Evolutionary conservation across 1,140 invertebrate species (phyloP), one percentile per base, ranked within the genome.

Genomic region (Probaryconus sp.): DNA sequence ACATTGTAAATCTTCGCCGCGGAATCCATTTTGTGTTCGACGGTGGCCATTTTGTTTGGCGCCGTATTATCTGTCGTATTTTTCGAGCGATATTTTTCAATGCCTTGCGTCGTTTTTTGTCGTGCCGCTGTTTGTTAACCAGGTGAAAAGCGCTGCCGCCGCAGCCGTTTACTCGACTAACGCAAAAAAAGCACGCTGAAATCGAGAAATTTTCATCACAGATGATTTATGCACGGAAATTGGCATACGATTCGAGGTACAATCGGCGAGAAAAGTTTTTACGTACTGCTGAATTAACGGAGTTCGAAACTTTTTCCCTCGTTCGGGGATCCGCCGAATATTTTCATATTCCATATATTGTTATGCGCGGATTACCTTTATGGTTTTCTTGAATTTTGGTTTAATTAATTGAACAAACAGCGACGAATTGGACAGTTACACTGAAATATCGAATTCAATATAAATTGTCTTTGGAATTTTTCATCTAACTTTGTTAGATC

Each of bases 191-290:
- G 47, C 51, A n/a, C 55, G 20, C 51, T 61, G 55, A 67, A 67
- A 73, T 73, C 69, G 69, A 65, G 60, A 73, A 73, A 65, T 73
- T 73, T 73, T 73, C 63, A 73, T 73, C 70, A 67, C 45, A 61
- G 61, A 67, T 67, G 70, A 73, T 73, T 65, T 65, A 73, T 73
- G 53, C 48, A 10, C 55, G 55, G 61, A 43, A 67, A 73, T 73
- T 61, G 70, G 70, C 61, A 60, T 60, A 40, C 69, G 61, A 61
- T 58, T 53, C 37, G 33, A n/a, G 53, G 53, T 61, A 72, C 69
- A 72, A 65, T 65, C 61, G 69, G 60, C 45, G 47, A 48, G 45
- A 21, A 60, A 73, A 65, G 51, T 73, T 73, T 67, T 67, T 67
- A 6, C 61, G 28, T 13, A 21, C 31, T 5, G n/a, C 13, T 31